Evolutionary conservation across 2,113 vertebrate species (phyloP), one percentile per base, ranked within the genome.

Genomic region (Lota lota): DNA sequence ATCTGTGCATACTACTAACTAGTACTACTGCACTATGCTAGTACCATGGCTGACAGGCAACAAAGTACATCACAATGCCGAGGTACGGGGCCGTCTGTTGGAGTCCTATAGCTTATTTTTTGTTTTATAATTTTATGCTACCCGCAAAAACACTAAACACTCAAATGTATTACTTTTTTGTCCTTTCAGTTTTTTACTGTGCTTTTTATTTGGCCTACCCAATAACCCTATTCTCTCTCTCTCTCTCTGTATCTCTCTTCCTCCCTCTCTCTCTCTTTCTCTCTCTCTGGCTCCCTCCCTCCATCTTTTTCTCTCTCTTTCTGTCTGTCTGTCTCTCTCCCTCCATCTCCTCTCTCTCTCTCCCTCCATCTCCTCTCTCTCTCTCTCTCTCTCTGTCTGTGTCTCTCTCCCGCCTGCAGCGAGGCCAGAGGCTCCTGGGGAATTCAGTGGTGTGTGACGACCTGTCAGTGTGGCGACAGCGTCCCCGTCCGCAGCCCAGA

Each of bases 381-480:
- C 21, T 40, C 62, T 63, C 66, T 66, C 60, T 22, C 51, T 69
- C 66, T 22, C 69, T 61, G 70, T 61, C 69, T 57, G 61, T 70
- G 68, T 60, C 72, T 74, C 78, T 73, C 75, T 53, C 79, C 77
- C 21, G 77, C 83, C 87, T 85, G 86, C 88, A 88, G 85, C 81
- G 82, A 87, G 88, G 86, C 89, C 86, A 84, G 75, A 72, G 85
- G 88, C 87, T 88, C 83, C 87, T 78, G 81, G 89, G 89, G 83
- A 86, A 90, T 90, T 90, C 86, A 88, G 82, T 91, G 88, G 86
- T 91, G 90, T 90, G 91, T 92, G 90, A 91, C 88, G 89, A 92
- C 91, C 90, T 92, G 91, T 92, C 91, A 92, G 89, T 88, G 87
- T 89, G 89, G 88, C 88, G 87, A 88, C 88, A 86, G 88, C 80